Conservation (phyloP, 2,113 vertebrate species). For the Cercopithecus mona region DNA sequence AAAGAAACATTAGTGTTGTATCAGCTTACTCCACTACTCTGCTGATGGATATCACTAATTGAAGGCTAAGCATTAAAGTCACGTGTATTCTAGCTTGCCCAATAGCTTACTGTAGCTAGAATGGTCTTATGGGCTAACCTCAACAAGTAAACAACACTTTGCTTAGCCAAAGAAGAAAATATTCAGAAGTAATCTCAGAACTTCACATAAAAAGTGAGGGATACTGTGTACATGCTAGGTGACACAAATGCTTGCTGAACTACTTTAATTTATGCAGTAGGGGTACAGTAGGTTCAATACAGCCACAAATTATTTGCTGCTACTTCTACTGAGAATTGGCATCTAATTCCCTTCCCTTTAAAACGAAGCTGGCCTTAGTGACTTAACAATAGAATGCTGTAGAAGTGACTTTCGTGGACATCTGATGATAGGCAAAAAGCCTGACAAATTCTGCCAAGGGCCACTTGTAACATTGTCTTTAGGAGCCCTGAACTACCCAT, state of each 20-base stretch:
- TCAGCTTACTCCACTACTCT: neutral
- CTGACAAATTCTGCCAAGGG: neutral
- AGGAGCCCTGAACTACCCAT: neutral
- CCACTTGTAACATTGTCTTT: neutral
- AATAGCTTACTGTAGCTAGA: neutral
- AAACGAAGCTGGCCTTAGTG: neutral
- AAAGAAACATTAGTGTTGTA: neutral
- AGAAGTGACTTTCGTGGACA: slow-evolving; percentile 14
- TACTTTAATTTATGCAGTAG: neutral
- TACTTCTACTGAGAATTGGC: neutral
- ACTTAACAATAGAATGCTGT: slow-evolving; percentile 12
- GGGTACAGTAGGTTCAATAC: neutral
- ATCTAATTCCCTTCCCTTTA: neutral
- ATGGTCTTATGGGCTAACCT: neutral
- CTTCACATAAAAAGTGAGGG: neutral
- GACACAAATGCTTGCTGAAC: neutral
- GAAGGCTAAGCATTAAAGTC: slow-evolving; percentile 34
- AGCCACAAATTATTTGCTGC: neutral
- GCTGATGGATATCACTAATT: neutral
- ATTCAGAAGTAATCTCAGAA: slow-evolving; percentile 29
- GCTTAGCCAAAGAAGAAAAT: slow-evolving; percentile 2
- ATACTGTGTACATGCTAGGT: neutral
- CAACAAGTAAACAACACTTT: neutral
- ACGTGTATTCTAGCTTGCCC: neutral
- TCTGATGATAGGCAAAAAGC: neutral